Evolutionary conservation across 2,113 vertebrate genomes (phyloP), one percentile per base, ranked within the genome.

Genomic region (Ondatra zibethicus): DNA sequence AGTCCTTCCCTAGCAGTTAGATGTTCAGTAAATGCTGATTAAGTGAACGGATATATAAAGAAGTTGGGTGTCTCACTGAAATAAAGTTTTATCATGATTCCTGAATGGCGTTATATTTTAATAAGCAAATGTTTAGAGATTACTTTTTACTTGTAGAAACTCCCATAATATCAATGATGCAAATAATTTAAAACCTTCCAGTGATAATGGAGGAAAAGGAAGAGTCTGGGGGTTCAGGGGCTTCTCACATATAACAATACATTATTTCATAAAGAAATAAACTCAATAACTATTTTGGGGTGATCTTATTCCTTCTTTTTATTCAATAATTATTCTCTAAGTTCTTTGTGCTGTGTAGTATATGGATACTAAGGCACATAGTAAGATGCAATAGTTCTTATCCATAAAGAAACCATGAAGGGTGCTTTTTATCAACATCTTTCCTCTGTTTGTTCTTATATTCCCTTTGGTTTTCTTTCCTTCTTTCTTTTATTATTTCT

Each of bases 91-190:
- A 36, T 16, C 33, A 25, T 65, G 0, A 75, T 77, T 93, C 5
- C 6, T 21, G 72, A 55, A 39, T 82, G 0, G 9, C 45, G 82
- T 92, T 84, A 50, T 88, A 36, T 81, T 89, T 76, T 90, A 82
- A 25, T 82, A 92, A 55, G 52, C 25, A 88, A 81, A 91, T 42
- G 52, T 87, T 85, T 88, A 86, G 52, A 52, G 17, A 94, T n/a
- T n/a, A 61, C 1, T 61, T 93, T 86, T 82, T 82, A 36, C 42
- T 82, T 91, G 6, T 77, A 0, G 27, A 88, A 4, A 75, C 39
- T 55, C 11, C 16, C 73, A 68, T 82, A 72, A 55, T 31, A 81
- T 80, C 3, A 8, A 5, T 33, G 63, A 78, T 55, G 21, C 86
- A 10, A 94, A 66, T 63, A 82, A 39, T 88, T 72, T 80, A 55